phyloP scores from a whole-genome alignment of 1,140 invertebrate genomes.

The Drosophila rufa region DNA sequence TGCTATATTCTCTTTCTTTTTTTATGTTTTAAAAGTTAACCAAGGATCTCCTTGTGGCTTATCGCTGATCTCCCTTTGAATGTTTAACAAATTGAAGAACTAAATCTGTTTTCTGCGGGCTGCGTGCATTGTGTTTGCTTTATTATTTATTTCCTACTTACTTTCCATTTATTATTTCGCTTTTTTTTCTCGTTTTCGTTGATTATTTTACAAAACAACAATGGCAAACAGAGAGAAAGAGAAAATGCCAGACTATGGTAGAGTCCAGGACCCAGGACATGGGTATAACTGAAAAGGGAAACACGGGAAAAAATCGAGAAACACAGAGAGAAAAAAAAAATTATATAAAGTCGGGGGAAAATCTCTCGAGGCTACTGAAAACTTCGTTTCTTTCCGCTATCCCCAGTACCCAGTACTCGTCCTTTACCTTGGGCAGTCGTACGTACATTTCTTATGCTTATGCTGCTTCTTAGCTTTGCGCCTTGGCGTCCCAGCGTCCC shows the following conservation, averaged over 20 bases:
- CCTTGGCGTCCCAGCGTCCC: conserved; percentile 41
- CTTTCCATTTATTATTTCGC: conserved; percentile 3
- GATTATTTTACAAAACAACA: conserved; percentile 69
- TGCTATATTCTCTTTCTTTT: too few relatives aligned
- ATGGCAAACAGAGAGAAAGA: conserved; percentile 40
- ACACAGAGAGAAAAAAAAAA: conserved; percentile 46
- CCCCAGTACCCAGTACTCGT: conserved; percentile 13
- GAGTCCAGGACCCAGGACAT: conserved; percentile 11
- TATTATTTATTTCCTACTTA: conserved; percentile 65
- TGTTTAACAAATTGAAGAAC: conserved; percentile 4
- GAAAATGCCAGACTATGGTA: conserved; percentile 32
- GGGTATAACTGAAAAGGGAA: conserved; percentile 12
- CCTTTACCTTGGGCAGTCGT: conserved; percentile 64
- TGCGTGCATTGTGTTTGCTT: conserved; percentile 54
- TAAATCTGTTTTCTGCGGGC: neutral
- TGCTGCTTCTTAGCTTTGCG: conserved; percentile 77
- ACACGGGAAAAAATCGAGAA: conserved; percentile 8
- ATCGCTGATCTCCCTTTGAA: conserved; percentile 17
- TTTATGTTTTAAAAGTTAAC: too few relatives aligned
- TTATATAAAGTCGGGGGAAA: conserved; percentile 37
- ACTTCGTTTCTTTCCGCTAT: conserved; percentile 46
- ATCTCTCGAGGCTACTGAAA: conserved; percentile 83
- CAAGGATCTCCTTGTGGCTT: conserved; percentile 7
- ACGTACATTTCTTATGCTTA: conserved; percentile 64
- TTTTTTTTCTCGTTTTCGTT: conserved; percentile 59